Evolutionary conservation across 2,888 invertebrate species (phyloP).

Genomic region (Epinotia ramella): DNA sequence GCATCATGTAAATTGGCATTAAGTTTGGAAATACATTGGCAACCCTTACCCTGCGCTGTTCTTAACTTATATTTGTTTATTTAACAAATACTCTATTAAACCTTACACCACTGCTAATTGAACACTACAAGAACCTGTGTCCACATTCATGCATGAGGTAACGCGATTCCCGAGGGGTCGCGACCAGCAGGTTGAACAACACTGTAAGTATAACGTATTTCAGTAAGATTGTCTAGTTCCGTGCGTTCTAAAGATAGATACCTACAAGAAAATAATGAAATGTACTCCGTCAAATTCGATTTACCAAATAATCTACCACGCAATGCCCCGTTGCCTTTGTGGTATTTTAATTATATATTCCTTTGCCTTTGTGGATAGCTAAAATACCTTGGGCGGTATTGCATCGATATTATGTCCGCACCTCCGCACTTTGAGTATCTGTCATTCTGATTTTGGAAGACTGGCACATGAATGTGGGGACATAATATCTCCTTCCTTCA

Average conservation of each 20-base stretch:
- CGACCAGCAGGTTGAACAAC: too few species aligned
- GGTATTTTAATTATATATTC: constrained; percentile 29
- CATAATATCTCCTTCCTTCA: not conserved
- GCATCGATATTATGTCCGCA: not conserved
- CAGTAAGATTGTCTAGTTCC: not conserved
- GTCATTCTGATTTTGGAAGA: not conserved
- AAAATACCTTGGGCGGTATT: constrained; percentile 3
- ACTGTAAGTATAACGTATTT: too few species aligned
- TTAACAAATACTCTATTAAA: too few species aligned
- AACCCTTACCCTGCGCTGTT: not conserved
- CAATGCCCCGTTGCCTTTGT: not conserved
- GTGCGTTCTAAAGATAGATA: not conserved
- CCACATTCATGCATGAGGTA: too few species aligned
- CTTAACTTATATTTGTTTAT: too few species aligned
- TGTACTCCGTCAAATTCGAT: not conserved
- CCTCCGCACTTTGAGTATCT: not conserved
- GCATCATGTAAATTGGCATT: too few species aligned
- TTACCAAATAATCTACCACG: constrained; percentile 14
- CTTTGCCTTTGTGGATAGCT: not conserved
- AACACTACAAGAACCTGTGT: too few species aligned
- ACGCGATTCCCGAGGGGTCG: too few species aligned
- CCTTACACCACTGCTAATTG: too few species aligned
- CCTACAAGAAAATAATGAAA: not conserved
- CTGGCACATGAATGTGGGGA: not conserved
- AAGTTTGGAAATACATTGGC: too few species aligned